Evolutionary conservation across 2,888 invertebrate species (phyloP), one percentile per base, ranked within the genome.

Genomic region (Ormyrus pomaceus): DNA sequence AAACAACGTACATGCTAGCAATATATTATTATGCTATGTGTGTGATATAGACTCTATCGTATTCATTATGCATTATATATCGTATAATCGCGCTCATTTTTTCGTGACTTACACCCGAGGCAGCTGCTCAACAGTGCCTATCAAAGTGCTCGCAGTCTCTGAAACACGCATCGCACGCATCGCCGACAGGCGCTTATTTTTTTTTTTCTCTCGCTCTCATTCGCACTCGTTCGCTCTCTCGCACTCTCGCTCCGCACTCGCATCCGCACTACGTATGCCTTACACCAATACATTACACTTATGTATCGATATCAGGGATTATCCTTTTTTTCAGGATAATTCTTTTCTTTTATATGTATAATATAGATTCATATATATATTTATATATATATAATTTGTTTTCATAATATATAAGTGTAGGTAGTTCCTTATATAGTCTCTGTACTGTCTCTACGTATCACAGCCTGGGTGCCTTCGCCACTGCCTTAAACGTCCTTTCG

Each of bases 371-470:
- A 73, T 82, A 71, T 82, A 76, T 82, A 73, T 69, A 77, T 82
- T 34, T 81, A 82, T 82, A 72, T 81, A 77, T 80, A 80, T 82
- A 79, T 66, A 80, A 10, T 55, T 75, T 80, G 65, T 78, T 66
- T 83, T 77, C 79, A 82, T 83, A 77, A 84, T 77, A 86, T 86
- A 84, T 86, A 86, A 86, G 85, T 86, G 85, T 86, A 87, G 86
- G 85, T 87, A 86, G 85, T 82, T 87, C 85, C 87, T 89, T 88
- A 88, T 88, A 89, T 88, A 88, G 88, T 90, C 87, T 89, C 90
- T 90, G 90, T 89, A 89, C 89, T 90, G 90, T 90, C 88, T 89
- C 89, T 90, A 90, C 89, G 86, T 90, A 90, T 90, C 90, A 90
- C 90, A 90, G 90, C 90, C 90, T 90, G 90, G 88, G 90, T 90